These are phyloP conservation scores for Philaethria dido DNA, from an alignment of 2,888 invertebrate genomes.

Conservation along the genomic window DNA sequence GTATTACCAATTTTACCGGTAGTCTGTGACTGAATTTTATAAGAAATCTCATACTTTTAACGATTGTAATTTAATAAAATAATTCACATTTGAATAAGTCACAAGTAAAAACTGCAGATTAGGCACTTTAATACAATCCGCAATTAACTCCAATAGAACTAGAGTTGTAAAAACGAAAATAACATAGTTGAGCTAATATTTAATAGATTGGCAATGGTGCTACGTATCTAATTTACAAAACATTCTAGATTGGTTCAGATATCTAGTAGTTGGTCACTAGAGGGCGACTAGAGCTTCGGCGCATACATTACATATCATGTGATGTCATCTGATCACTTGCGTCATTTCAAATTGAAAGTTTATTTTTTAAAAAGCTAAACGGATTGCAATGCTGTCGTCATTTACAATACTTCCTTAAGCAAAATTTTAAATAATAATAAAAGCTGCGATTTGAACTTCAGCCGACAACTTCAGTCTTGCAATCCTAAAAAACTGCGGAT, in stretches of 20 bases:
- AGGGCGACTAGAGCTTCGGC: constrained; percentile 66
- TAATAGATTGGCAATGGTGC: constrained; percentile 76
- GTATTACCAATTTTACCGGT: constrained; percentile 75
- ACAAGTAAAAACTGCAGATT: constrained; percentile 53
- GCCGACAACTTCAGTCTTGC: constrained; percentile 6
- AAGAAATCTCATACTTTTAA: constrained; percentile 73
- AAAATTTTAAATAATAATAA: neutral
- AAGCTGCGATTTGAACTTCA: neutral
- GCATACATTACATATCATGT: constrained; percentile 59
- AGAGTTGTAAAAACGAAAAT: constrained; percentile 66
- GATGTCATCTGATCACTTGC: constrained; percentile 47
- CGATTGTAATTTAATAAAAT: constrained; percentile 67
- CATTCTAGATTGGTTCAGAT: constrained; percentile 41
- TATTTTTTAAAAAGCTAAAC: constrained; percentile 7
- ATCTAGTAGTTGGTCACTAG: constrained; percentile 57
- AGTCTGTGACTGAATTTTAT: constrained; percentile 83
- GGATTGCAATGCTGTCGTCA: constrained; percentile 19
- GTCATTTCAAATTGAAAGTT: constrained; percentile 50
- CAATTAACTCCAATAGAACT: constrained; percentile 65
- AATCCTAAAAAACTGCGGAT: constrained; percentile 12
- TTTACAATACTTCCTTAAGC: neutral
- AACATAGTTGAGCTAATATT: constrained; percentile 70
- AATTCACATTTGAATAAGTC: constrained; percentile 62
- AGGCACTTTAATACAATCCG: constrained; percentile 60
- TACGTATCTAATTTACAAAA: constrained; percentile 56